Base-by-base conservation (phyloP, 2,888 invertebrate genomes). In the Thumatha senex region DNA sequence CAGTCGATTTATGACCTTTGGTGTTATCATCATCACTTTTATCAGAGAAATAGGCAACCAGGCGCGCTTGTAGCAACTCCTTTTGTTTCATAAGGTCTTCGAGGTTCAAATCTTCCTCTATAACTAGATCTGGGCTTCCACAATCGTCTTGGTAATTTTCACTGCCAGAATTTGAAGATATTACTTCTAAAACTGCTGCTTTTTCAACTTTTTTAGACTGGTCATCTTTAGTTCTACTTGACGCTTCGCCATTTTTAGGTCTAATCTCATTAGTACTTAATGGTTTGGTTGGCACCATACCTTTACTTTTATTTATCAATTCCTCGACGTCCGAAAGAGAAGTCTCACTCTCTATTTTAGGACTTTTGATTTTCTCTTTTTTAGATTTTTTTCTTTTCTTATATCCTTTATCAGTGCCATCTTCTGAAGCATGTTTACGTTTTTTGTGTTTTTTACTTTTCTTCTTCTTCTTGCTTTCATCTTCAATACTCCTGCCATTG, bases 21-120 rank as follows among this genome's bases (percentile, higher is more conserved):
- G 33, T 45, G 11, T 33, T 44, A 0, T 92, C 93, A 5, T 94
- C 94, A 40, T 93, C 93, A 31, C 94, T 93, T 57, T 86, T 92
- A 58, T 95, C 95, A 0, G 95, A 96, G 72, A 93, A 93, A 77
- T 95, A 96, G 55, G 96, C 96, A 40, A 95, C 95, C 41, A 96
- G 86, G 33, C 95, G 93, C 35, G 96, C 96, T 85, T 97, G 97
- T 40, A 97, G 86, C 39, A 95, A 70, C 72, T 96, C 97, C 86
- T 97, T 97, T 78, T 97, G 97, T 71, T 95, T 95, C 97, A 97
- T 97, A 51, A 97, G 86, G 63, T 97, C 97, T 74, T 97, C 97
- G 29, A 97, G 84, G 78, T 97, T 97, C 66, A 97, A 94, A 70
- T 97, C 97, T 61, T 97, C 97, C 78, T 97, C 97, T 51, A 96